These are phyloP conservation scores for Maniola jurtina DNA, from an alignment of 1,140 invertebrate genomes.

Conservation along the genomic window DNA sequence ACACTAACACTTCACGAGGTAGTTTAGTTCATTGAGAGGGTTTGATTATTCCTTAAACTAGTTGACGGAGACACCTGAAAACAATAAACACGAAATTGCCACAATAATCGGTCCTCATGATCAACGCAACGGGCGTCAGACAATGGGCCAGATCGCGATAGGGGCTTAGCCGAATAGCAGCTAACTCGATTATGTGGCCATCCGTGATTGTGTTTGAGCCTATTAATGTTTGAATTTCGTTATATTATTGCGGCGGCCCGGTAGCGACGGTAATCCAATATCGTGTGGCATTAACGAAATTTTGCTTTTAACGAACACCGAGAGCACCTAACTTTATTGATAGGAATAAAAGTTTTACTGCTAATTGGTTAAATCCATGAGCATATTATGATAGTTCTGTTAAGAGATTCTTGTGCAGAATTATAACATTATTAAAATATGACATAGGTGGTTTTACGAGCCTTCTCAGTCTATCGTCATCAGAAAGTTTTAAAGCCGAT, in stretches of 20 bases:
- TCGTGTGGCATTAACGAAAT: slow-evolving; percentile 61
- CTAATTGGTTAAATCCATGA: too few relatives aligned
- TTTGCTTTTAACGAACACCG: slow-evolving; percentile 24
- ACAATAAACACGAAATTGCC: slow-evolving; percentile 75
- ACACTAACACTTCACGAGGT: slow-evolving; percentile 48
- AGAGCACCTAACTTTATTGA: too few relatives aligned
- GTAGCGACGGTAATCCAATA: slow-evolving; percentile 67
- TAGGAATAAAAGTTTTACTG: too few relatives aligned
- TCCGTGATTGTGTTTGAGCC: slow-evolving; percentile 75
- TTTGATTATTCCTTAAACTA: slow-evolving; percentile 51
- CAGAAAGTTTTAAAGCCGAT: too few relatives aligned
- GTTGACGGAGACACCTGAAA: slow-evolving; percentile 69
- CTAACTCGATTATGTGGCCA: slow-evolving; percentile 76
- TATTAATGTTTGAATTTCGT: slow-evolving; percentile 78
- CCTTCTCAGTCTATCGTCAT: too few relatives aligned
- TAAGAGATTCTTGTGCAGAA: too few relatives aligned
- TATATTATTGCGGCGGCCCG: slow-evolving; percentile 68
- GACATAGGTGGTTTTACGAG: too few relatives aligned
- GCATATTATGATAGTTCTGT: too few relatives aligned
- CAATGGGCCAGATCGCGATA: slow-evolving; percentile 74
- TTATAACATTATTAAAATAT: too few relatives aligned
- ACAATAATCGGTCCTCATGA: slow-evolving; percentile 75
- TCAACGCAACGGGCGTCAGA: slow-evolving; percentile 66
- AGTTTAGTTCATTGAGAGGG: slow-evolving; percentile 44
- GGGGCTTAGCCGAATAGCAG: slow-evolving; percentile 72